These are phyloP conservation scores for Notodonta ziczac DNA, from an alignment of 2,888 invertebrate species.

Conservation along the genomic window DNA sequence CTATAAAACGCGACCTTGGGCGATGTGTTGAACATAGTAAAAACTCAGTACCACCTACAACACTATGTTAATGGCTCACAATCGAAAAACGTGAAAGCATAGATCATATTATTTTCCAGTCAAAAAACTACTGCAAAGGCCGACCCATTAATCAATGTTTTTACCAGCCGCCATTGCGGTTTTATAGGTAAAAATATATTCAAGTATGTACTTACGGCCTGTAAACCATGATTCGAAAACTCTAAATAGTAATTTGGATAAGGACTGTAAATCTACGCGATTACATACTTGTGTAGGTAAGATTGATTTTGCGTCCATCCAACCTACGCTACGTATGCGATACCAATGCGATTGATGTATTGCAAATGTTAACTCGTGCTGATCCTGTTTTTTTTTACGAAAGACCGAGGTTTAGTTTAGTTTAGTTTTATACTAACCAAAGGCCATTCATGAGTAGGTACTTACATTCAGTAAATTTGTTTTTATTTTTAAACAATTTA, in stretches of 20 bases:
- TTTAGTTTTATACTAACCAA: no score
- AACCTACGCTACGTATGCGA: neutral
- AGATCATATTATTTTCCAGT: constrained; percentile 31
- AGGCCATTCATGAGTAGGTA: no score
- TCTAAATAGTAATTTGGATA: neutral
- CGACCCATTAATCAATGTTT: constrained; percentile 53
- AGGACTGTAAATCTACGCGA: neutral
- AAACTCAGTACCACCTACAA: constrained; percentile 34
- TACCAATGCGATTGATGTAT: neutral
- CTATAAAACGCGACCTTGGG: constrained; percentile 27
- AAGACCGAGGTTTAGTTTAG: no score
- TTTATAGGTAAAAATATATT: constrained; percentile 39
- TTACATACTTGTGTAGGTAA: neutral
- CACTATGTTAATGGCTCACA: constrained; percentile 31
- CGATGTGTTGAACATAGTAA: constrained; percentile 30
- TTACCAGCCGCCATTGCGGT: constrained; percentile 41
- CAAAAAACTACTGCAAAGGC: constrained; percentile 41
- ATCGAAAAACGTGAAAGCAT: constrained; percentile 31
- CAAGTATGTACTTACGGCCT: neutral
- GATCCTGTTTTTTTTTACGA: constrained; percentile 8
- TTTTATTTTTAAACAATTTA: no score
- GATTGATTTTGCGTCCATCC: neutral
- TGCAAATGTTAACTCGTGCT: no score
- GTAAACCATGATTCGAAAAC: neutral
- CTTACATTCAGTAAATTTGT: no score